Percentiles rank a stretch among this genome's conserved stretches.
phyloP scores from a whole-genome alignment of 2,888 invertebrate genomes.

The Diadegma fenestrale region DNA sequence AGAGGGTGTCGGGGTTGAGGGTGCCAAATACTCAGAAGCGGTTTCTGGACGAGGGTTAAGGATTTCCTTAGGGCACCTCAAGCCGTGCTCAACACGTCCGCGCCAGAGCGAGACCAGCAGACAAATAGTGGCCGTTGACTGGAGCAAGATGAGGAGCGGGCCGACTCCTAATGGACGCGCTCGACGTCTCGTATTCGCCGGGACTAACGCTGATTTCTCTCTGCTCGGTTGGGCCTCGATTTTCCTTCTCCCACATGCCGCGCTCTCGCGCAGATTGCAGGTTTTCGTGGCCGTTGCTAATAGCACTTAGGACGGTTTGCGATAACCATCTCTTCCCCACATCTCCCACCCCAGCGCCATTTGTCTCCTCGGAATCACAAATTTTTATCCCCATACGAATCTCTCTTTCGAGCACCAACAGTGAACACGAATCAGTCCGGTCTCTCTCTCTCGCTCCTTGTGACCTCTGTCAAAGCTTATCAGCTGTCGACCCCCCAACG shows the following conservation, averaged over 20 bases:
- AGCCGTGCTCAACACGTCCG: constrained; percentile 70
- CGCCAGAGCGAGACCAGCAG: constrained; percentile 66
- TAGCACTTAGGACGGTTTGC: constrained; percentile 73
- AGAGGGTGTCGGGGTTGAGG: constrained; percentile 10
- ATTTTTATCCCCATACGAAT: constrained; percentile 67
- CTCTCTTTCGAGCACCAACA: constrained; percentile 49
- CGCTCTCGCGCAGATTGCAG: constrained; percentile 79
- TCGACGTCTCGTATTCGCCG: constrained; percentile 68
- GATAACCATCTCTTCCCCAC: constrained; percentile 71
- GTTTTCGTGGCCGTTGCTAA: constrained; percentile 81
- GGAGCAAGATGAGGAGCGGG: constrained; percentile 31
- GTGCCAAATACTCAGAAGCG: constrained; percentile 57
- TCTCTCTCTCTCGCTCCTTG: not conserved
- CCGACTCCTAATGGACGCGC: constrained; percentile 65
- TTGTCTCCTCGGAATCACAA: constrained; percentile 69
- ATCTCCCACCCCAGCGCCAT: constrained; percentile 59
- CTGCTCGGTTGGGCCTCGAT: constrained; percentile 47
- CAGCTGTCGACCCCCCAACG: constrained; percentile 62
- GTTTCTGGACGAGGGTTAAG: constrained; percentile 62
- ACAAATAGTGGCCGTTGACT: constrained; percentile 67
- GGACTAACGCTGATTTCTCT: constrained; percentile 78
- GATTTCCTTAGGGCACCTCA: constrained; percentile 67
- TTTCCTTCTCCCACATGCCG: constrained; percentile 22
- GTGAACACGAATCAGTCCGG: constrained; percentile 53
- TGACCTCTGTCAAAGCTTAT: constrained; percentile 62